These are phyloP conservation scores for Erebia palarica DNA, from an alignment of 2,888 invertebrate species.

Conservation along the genomic window DNA sequence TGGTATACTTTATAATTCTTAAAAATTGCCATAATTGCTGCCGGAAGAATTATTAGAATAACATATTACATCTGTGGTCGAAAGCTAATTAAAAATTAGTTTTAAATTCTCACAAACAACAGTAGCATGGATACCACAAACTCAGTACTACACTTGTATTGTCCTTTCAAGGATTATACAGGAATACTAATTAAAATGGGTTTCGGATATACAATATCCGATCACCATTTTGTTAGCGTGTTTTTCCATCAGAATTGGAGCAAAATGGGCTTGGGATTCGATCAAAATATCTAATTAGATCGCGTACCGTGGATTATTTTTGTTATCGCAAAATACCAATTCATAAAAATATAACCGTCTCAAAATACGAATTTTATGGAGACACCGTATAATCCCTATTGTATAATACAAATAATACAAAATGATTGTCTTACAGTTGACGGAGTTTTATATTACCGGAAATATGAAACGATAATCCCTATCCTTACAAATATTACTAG, in stretches of 20 bases:
- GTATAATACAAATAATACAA: too few relatives aligned
- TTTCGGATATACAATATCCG: conserved; percentile 27
- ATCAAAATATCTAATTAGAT: background rate
- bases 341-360: background rate
- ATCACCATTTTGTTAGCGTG: conserved; percentile 19
- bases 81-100: background rate
- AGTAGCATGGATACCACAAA: background rate
- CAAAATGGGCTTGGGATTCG: background rate
- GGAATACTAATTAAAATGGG: conserved; percentile 27
- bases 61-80: too few relatives aligned
- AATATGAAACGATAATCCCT: too few relatives aligned
- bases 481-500: too few relatives aligned
- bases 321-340: background rate
- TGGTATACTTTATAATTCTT: too few relatives aligned
- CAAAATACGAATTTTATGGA: background rate
- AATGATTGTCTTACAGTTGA: too few relatives aligned
- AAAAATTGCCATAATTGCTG: too few relatives aligned
- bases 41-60: too few relatives aligned
- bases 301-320: background rate
- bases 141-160: conserved; percentile 12
- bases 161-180: conserved; percentile 17
- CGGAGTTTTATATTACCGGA: too few relatives aligned
- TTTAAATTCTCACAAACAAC: background rate
- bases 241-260: background rate
- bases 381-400: too few relatives aligned